Evolutionary conservation across 1,140 invertebrate species (phyloP), one percentile per base, ranked within the genome.

Genomic region (Leptinotarsa defecta): DNA sequence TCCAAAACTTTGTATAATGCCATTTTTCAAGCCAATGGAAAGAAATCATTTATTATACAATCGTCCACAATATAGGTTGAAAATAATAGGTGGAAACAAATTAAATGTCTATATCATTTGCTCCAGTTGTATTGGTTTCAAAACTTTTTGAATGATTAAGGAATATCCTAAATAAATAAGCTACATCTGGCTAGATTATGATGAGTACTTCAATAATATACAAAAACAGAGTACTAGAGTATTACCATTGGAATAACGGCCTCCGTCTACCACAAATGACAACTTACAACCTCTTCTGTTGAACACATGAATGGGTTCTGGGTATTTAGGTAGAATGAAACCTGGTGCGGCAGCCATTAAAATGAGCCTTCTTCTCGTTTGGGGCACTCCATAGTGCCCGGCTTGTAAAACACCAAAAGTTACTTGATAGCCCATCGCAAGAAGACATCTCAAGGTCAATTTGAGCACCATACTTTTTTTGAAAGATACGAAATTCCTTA

Each of bases 351-450:
- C 93, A 19, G 94, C 95, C 57, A 96, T 82, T 48, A 97, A 93
- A 64, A 97, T 93, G 24, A 94, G 88, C 77, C 94, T 88, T 79
- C 94, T 86, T 70, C 95, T 87, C 0, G 94, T 95, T 85, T 96
- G 95, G 15, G 95, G 93, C 2, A 96, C 90, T 1, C 95, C 95
- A 84, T 94, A 96, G 84, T 92, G 92, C 5, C 95, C 95, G 17
- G 94, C 95, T 88, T 97, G 95, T 3, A 96, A 83, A 20, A 96
- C 89, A 3, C 94, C 94, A 86, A 96, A 95, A 0, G 93, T 93
- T 79, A 94, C 95, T 84, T 96, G 94, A 84, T 97, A 97, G 1
- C 94, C 95, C 92, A 97, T 95, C 52, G 91, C 88, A 17, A 95
- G 79, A 3, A 96, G 86, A 79, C 94, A 94, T 4, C 92, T 86